phyloP scores from a whole-genome alignment of 1,140 invertebrate species.

The Chrysoperla carnea region DNA sequence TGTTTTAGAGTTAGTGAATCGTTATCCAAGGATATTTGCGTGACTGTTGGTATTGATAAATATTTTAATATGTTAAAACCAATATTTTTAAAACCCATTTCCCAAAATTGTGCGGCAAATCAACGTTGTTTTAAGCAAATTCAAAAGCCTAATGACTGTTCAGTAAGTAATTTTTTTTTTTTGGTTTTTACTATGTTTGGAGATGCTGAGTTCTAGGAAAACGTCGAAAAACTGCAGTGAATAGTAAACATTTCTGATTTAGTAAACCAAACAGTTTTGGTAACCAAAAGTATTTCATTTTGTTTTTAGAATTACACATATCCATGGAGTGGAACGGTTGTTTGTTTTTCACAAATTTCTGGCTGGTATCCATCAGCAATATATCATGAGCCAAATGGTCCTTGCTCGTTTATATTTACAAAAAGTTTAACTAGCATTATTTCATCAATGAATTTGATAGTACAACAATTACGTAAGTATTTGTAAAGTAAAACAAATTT shows the following conservation, averaged over 20 bases:
- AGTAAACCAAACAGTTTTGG: too few species aligned
- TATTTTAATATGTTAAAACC: conserved; percentile 19
- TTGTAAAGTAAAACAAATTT: too few species aligned
- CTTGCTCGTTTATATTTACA: conserved; percentile 26
- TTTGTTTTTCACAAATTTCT: conserved; percentile 28
- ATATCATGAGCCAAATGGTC: conserved; percentile 28
- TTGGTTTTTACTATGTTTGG: too few species aligned
- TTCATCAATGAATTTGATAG: too few species aligned
- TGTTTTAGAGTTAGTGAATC: conserved; percentile 12
- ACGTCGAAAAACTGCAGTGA: too few species aligned
- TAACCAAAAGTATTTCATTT: too few species aligned
- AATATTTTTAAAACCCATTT: conserved; percentile 24
- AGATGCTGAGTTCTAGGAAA: too few species aligned
- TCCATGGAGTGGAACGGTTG: conserved; percentile 36
- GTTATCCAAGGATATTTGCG: conserved; percentile 26
- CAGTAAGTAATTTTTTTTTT: conserved; percentile 14
- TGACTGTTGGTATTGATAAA: conserved; percentile 27
- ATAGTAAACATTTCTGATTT: too few species aligned
- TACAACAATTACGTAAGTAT: too few species aligned
- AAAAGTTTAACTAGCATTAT: conserved; percentile 8
- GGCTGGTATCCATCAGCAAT: conserved; percentile 43
- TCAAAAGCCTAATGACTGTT: conserved; percentile 18
- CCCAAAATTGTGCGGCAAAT: conserved; percentile 24
- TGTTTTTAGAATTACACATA: neutral
- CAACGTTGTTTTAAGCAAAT: conserved; percentile 29